phyloP scores from a whole-genome alignment of 2,113 vertebrate species.

The Amblyopsis rosae region DNA sequence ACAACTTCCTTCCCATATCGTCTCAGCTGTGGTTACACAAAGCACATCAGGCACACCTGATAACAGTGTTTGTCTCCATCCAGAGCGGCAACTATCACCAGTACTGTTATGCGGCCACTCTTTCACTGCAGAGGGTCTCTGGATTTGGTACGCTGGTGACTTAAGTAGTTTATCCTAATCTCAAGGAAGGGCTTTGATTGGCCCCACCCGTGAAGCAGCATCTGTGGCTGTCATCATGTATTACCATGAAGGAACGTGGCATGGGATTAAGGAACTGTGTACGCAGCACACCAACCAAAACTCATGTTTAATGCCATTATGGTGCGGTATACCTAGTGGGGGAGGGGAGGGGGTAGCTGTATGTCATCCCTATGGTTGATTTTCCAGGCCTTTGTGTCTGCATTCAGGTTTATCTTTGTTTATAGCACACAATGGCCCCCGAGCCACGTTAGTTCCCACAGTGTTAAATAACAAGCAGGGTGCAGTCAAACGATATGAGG shows the following conservation, averaged over 20 bases:
- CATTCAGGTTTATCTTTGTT: neutral
- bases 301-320: neutral
- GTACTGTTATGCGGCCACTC: conserved; percentile 24
- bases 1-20: too few relatives aligned
- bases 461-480: conserved; percentile 16
- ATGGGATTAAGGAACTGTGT: conserved; percentile 29
- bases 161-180: conserved; percentile 90
- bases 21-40: too few relatives aligned
- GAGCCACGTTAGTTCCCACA: conserved; percentile 6
- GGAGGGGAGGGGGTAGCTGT: conserved; percentile 15
- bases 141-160: conserved; percentile 71
- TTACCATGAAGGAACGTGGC: conserved; percentile 73
- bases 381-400: conserved; percentile 8
- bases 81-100: conserved; percentile 4
- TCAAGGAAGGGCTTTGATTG: conserved; percentile 81
- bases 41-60: too few relatives aligned
- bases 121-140: conserved; percentile 63
- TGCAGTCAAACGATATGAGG: neutral
- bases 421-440: conserved; percentile 4
- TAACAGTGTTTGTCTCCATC: neutral
- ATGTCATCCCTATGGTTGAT: neutral
- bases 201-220: conserved; percentile 73
- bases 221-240: conserved; percentile 85
- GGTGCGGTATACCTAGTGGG: neutral
- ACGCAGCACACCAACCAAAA: conserved; percentile 14